phyloP scores from a whole-genome alignment of 2,113 vertebrate genomes.

The Oxyruncus cristatus region DNA sequence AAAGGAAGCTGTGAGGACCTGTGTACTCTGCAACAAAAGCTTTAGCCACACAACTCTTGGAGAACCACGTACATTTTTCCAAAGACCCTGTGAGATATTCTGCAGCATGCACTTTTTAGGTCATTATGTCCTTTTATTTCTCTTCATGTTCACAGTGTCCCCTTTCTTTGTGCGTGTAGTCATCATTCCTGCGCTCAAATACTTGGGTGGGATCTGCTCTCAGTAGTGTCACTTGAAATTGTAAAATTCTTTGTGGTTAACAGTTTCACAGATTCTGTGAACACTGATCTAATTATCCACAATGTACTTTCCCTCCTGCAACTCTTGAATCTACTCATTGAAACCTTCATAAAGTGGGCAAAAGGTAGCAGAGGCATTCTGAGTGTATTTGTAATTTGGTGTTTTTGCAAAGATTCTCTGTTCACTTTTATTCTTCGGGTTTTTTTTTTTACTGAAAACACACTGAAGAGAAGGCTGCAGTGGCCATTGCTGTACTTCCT shows the following conservation, averaged over 20 bases:
- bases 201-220: constrained; percentile 1
- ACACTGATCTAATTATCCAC: background rate
- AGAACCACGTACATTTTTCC: background rate
- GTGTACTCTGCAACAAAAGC: background rate
- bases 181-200: background rate
- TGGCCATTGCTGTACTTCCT: background rate
- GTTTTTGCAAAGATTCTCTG: accelerated
- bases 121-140: background rate
- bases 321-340: background rate
- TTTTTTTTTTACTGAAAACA: background rate
- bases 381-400: background rate
- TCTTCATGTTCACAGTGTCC: background rate
- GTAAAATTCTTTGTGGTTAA: constrained; percentile 6
- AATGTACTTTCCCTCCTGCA: background rate
- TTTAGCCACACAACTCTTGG: background rate
- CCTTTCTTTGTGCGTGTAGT: background rate
- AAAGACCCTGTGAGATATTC: background rate
- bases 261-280: constrained; percentile 27
- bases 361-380: background rate
- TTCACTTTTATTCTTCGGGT: background rate
- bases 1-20: background rate
- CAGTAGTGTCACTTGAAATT: background rate
- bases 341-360: background rate
- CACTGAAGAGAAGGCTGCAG: background rate
- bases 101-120: background rate